A percentile compares a stretch with the other conserved stretches of the same genome.
Evolutionary conservation across 2,888 invertebrate species (phyloP).

Genomic region (Pammene fasciana): DNA sequence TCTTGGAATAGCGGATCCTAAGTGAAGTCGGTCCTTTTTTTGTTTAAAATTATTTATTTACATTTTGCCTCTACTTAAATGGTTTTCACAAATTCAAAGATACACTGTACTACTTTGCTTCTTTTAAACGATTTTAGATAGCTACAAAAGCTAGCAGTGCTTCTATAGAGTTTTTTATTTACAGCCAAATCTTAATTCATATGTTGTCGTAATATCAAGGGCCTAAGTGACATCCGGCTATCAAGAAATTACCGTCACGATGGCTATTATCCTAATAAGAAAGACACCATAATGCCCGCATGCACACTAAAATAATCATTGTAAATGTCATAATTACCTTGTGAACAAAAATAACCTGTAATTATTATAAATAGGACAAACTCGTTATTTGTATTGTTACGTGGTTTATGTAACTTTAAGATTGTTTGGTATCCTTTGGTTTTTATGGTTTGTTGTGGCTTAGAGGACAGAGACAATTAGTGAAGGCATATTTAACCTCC

Average conservation of each 20-base stretch:
- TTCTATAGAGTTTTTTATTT: background rate
- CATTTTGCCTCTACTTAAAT: no score
- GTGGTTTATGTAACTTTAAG: background rate
- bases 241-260: conserved; percentile 36
- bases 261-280: conserved; percentile 31
- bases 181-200: background rate
- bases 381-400: conserved; percentile 11
- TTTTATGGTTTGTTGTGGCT: background rate
- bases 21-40: no score
- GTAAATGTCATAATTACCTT: conserved; percentile 30
- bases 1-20: no score
- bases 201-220: conserved; percentile 25
- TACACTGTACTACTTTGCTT: no score
- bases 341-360: conserved; percentile 19
- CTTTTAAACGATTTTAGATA: no score
- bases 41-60: no score
- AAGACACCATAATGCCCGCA: conserved; percentile 22
- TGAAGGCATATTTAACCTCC: no score
- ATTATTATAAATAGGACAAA: conserved; percentile 33
- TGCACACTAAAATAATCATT: conserved; percentile 30
- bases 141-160: no score
- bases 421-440: background rate
- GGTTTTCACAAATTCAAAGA: no score
- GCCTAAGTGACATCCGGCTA: conserved; percentile 48
- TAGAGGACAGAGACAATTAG: no score